A percentile compares a stretch with the other conserved stretches of the same genome.
Evolutionary conservation across 2,888 invertebrate genomes (phyloP).

Genomic region (Tolmerus cingulatus): DNA sequence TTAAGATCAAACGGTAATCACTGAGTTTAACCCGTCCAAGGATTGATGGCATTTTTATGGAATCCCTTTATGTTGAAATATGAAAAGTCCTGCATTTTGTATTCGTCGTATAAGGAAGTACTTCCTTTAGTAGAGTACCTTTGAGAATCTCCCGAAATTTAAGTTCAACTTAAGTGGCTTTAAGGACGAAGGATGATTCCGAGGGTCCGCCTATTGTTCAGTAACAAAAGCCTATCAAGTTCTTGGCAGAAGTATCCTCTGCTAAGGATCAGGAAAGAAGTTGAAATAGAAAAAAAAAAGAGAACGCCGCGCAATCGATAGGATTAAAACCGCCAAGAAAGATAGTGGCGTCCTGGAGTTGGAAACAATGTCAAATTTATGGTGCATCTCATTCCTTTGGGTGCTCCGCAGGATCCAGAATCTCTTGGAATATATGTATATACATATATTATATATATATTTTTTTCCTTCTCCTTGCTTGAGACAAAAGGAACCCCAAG

Average conservation of each 20-base stretch:
- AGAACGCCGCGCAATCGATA: not conserved
- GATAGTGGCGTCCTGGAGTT: not conserved
- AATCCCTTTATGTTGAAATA: not conserved
- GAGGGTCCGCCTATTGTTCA: not conserved
- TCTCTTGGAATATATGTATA: not conserved
- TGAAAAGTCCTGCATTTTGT: not conserved
- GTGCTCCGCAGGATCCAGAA: not conserved
- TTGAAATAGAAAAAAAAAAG: no score
- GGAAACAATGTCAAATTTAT: conserved; percentile 18
- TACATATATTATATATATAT: no score
- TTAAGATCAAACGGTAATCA: not conserved
- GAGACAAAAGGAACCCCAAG: conserved; percentile 22
- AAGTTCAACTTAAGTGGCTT: not conserved
- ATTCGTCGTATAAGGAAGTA: not conserved
- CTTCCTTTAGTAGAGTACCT: not conserved
- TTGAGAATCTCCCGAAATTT: not conserved
- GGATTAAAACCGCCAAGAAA: not conserved
- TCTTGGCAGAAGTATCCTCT: not conserved
- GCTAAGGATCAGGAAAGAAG: not conserved
- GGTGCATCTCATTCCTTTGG: not conserved
- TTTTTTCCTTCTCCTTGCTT: not conserved
- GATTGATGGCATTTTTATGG: not conserved
- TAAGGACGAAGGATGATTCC: not conserved
- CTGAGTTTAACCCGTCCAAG: not conserved
- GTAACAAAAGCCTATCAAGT: not conserved